Percentiles rank a stretch among this genome's conserved stretches.
phyloP scores from a whole-genome alignment of 2,797 vertebrate genomes.

The Garrulus glandarius region DNA sequence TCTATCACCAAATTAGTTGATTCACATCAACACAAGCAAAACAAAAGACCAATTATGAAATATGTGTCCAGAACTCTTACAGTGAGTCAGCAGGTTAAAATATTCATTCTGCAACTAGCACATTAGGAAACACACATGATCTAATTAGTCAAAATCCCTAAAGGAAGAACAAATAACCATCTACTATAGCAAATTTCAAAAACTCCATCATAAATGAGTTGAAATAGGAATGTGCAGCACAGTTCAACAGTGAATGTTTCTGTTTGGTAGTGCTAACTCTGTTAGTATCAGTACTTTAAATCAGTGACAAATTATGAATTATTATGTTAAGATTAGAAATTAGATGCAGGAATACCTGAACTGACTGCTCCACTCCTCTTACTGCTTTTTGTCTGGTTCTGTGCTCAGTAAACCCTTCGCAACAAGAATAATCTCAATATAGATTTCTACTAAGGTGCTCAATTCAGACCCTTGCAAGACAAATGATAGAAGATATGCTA shows the following conservation, averaged over 20 bases:
- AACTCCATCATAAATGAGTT: not conserved
- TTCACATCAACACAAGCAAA: not conserved
- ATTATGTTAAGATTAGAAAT: not conserved
- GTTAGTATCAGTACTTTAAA: not conserved
- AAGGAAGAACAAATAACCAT: not conserved
- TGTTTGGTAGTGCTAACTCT: not conserved
- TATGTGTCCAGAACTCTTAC: not conserved
- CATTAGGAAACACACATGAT: not conserved
- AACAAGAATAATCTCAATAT: not conserved
- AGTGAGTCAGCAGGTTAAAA: not conserved
- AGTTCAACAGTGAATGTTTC: not conserved
- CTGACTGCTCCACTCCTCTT: not conserved
- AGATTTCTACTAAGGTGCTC: not conserved
- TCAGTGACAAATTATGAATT: not conserved
- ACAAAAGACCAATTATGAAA: not conserved
- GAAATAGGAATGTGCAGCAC: not conserved
- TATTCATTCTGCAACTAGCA: not conserved
- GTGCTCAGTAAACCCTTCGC: not conserved
- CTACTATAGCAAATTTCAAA: not conserved
- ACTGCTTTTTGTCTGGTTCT: not conserved
- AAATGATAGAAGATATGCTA: not conserved
- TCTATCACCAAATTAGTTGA: not conserved
- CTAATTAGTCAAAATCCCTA: fast-evolving
- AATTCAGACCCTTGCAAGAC: not conserved
- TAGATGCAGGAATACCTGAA: not conserved